phyloP scores from a whole-genome alignment of 2,888 invertebrate species.

The Ichneumoninae sp. region DNA sequence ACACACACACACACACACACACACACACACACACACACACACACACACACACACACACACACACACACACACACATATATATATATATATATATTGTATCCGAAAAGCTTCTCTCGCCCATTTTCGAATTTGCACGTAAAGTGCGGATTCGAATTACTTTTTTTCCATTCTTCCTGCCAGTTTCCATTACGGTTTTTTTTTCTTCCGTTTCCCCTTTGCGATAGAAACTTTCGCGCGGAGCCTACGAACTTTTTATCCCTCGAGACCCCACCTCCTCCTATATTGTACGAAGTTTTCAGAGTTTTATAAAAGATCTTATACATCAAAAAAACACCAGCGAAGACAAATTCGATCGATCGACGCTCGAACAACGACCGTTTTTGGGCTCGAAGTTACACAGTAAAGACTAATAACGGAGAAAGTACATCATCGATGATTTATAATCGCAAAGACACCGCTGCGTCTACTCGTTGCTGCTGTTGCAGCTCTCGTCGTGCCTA shows the following conservation, averaged over 20 bases:
- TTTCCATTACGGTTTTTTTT: conserved; percentile 15
- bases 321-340: neutral
- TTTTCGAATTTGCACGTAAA: conserved; percentile 43
- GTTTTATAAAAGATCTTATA: conserved; percentile 30
- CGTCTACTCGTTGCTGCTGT: conserved; percentile 12
- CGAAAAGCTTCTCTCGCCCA: conserved; percentile 52
- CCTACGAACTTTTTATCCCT: conserved; percentile 23
- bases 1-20: too few relatives aligned
- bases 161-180: conserved; percentile 26
- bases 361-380: conserved; percentile 7
- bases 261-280: neutral
- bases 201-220: neutral
- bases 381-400: conserved; percentile 11
- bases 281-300: conserved; percentile 16
- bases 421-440: conserved; percentile 23
- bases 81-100: conserved; percentile 55
- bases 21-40: too few relatives aligned
- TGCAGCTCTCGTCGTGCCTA: conserved; percentile 47
- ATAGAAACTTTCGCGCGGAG: conserved; percentile 3
- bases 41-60: too few relatives aligned
- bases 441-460: neutral
- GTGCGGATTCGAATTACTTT: conserved; percentile 29
- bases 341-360: conserved; percentile 9
- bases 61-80: conserved; percentile 26
- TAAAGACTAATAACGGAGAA: conserved; percentile 20